Base-by-base conservation (phyloP, 2,888 invertebrate genomes). In the Drosophila antonietae region DNA sequence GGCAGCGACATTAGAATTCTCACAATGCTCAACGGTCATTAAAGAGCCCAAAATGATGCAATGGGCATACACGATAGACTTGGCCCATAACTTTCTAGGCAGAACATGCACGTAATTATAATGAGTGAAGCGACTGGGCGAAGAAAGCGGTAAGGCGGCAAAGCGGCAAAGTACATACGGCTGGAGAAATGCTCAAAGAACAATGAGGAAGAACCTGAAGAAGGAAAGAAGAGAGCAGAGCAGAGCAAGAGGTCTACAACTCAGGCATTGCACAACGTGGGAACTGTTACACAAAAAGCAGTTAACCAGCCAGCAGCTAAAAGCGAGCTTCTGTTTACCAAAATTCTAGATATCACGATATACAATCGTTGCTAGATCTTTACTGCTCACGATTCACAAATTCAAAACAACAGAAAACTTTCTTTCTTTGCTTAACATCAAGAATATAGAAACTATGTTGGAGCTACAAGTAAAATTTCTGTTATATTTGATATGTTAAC, bases 21-120 rank as follows among this genome's bases (percentile, higher is more conserved):
- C 55, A 58, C 49, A 68, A 44, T 74, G 68, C 52, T 33, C 68
- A 35, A n/a, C 41, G 39, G 51, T 68, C 75, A 47, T 74, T 60
- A 74, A 75, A 60, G 60, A 35, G 47, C 73, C 59, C 39, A 67
- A 68, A 64, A 59, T 66, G 35, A 68, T 67, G 68, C 61, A 73
- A 58, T 41, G 59, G 55, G 44, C 39, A 58, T 60, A 52, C 56
- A 57, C 59, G 60, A 65, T 51, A 44, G 44, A 55, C 31, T 51
- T 72, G 61, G 35, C 61, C 18, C 62, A 62, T 62, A 63, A 63
- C 63, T 61, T 61, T 61, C 60, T 46, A 41, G 57, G n/a, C 58
- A 31, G 65, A 35, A 59, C 64, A 49, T 64, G 64, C 18, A 43
- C 64, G 28, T 43, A 64, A 55, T 67, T 55, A 64, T 56, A 67